Evolutionary conservation across 2,888 invertebrate species (phyloP).

Genomic region (Cryptosula pallasiana): DNA sequence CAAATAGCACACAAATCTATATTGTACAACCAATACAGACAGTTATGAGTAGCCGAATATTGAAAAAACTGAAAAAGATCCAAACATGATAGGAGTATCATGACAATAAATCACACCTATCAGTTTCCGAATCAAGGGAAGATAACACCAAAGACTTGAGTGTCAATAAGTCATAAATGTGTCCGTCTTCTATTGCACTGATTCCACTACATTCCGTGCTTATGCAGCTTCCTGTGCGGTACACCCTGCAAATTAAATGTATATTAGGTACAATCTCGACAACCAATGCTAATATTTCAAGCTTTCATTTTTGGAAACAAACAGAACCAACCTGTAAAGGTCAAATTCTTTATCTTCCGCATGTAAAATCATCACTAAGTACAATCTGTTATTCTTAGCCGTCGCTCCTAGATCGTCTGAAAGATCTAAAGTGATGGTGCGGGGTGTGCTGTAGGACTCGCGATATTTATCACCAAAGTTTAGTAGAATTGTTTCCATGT

Average conservation of each 20-base stretch:
- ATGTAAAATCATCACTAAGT: neutral
- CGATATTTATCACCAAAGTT: neutral
- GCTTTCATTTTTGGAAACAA: too few species aligned
- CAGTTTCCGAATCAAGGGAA: too few species aligned
- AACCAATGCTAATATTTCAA: too few species aligned
- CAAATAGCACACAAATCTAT: too few species aligned
- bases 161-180: neutral
- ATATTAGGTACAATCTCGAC: too few species aligned
- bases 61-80: too few species aligned
- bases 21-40: too few species aligned
- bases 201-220: neutral
- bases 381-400: neutral
- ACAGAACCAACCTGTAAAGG: constrained; percentile 16
- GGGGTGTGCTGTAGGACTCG: constrained; percentile 8
- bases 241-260: neutral
- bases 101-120: too few species aligned
- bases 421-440: neutral
- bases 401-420: neutral
- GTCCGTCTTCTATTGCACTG: neutral
- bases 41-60: too few species aligned
- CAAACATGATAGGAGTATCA: too few species aligned
- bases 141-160: neutral
- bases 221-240: neutral
- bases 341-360: neutral
- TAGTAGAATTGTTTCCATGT: neutral